Evolutionary conservation across 2,888 invertebrate genomes (phyloP).

Genomic region (Troglohyphantes excavatus): DNA sequence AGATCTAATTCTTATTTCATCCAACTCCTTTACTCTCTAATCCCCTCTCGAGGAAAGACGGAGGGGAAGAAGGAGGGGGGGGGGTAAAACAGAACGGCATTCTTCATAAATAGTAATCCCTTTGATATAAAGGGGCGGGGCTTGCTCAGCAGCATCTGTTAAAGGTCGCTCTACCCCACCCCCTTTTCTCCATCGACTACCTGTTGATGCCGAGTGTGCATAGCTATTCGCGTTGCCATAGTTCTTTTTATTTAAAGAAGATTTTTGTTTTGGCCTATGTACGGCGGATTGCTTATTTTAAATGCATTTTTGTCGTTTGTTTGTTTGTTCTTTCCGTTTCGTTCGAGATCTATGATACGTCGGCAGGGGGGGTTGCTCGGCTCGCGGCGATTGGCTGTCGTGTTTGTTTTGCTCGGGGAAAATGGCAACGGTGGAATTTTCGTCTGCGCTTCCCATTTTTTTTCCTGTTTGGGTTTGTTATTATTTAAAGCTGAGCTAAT

Average conservation of each 20-base stretch:
- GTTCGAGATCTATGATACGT: background rate
- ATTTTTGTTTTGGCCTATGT: too few species aligned
- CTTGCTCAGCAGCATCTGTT: conserved; percentile 47
- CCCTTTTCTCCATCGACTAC: conserved; percentile 22
- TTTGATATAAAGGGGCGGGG: conserved; percentile 45
- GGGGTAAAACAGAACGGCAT: background rate
- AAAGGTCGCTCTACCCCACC: conserved; percentile 34
- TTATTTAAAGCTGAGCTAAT: background rate
- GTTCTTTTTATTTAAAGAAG: background rate
- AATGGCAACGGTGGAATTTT: conserved; percentile 1
- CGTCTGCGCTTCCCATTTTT: background rate
- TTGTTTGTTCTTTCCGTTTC: background rate
- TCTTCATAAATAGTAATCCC: conserved; percentile 74
- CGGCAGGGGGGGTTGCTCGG: background rate
- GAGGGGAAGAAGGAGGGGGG: background rate
- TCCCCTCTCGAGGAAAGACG: conserved; percentile 16
- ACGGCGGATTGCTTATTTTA: background rate
- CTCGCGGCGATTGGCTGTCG: background rate
- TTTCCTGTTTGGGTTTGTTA: background rate
- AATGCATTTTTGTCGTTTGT: background rate
- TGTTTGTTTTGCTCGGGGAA: background rate
- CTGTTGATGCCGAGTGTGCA: conserved; percentile 37
- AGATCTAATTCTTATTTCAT: conserved; percentile 77
- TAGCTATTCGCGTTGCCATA: conserved; percentile 39
- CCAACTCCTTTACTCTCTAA: conserved; percentile 70